Conservation (phyloP, 2,888 invertebrate genomes). For the Didymodactylos carnosus region DNA sequence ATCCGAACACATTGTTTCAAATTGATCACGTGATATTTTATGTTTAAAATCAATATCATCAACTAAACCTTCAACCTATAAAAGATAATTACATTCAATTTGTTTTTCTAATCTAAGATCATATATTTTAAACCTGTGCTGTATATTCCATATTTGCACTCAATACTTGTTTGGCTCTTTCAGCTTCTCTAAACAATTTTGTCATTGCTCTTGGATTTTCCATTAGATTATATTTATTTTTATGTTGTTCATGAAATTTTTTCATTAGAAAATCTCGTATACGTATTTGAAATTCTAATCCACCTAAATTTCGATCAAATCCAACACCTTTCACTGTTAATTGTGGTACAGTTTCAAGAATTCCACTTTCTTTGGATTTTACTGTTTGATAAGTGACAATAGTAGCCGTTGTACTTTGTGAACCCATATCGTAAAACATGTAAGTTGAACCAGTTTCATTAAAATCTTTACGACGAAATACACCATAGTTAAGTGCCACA, state of each 20-base stretch:
- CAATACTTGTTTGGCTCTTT: slow-evolving; percentile 74
- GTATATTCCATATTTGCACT: slow-evolving; percentile 81
- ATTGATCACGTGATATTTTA: slow-evolving; percentile 56
- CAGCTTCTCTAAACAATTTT: slow-evolving; percentile 86
- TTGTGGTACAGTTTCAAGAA: slow-evolving; percentile 72
- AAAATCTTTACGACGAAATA: slow-evolving; percentile 71
- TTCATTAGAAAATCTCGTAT: slow-evolving; percentile 68
- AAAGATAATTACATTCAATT: too few species aligned
- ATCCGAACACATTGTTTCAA: slow-evolving; percentile 64
- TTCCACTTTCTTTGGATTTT: slow-evolving; percentile 62
- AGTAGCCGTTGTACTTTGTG: slow-evolving; percentile 72
- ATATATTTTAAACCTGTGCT: too few species aligned
- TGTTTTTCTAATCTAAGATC: too few species aligned
- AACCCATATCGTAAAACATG: slow-evolving; percentile 94
- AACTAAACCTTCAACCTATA: slow-evolving; percentile 76
- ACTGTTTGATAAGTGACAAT: slow-evolving; percentile 47
- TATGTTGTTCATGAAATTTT: slow-evolving; percentile 60
- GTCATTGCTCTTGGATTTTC: slow-evolving; percentile 69
- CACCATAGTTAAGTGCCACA: slow-evolving; percentile 61
- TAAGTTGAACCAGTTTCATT: slow-evolving; percentile 68
- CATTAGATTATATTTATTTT: slow-evolving; percentile 59
- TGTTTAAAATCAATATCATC: slow-evolving; percentile 70
- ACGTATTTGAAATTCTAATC: slow-evolving; percentile 72
- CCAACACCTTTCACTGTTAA: slow-evolving; percentile 74
- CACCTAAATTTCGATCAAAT: slow-evolving; percentile 65